phyloP scores from a whole-genome alignment of 2,797 vertebrate species.

The Lindbergichthys nudifrons region DNA sequence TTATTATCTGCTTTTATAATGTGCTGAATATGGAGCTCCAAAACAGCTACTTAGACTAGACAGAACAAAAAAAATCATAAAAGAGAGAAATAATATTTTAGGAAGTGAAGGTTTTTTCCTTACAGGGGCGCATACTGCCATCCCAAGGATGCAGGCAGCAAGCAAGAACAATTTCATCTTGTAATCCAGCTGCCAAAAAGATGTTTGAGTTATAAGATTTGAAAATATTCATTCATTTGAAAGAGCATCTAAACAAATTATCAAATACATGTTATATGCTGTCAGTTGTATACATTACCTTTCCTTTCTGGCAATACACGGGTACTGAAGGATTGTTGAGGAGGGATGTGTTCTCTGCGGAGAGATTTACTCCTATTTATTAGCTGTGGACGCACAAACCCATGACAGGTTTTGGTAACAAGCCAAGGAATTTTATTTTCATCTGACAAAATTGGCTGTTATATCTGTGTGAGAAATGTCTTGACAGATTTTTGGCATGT shows the following conservation, averaged over 20 bases:
- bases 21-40: not conserved
- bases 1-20: not conserved
- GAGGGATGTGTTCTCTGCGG: conserved; percentile 44
- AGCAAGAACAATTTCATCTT: conserved; percentile 76
- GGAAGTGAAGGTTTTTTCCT: conserved; percentile 22
- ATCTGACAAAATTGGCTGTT: conserved; percentile 58
- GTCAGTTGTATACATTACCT: conserved; percentile 59
- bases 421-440: conserved; percentile 61
- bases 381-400: conserved; percentile 46
- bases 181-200: conserved; percentile 54
- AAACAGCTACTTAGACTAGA: not conserved
- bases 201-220: conserved; percentile 3
- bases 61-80: not conserved
- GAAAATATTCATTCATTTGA: not conserved
- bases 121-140: conserved; percentile 74
- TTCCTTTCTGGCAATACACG: conserved; percentile 31
- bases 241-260: conserved; percentile 1
- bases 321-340: conserved; percentile 36
- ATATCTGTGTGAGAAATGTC: conserved; percentile 37
- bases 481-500: conserved; percentile 52
- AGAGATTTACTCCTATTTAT: conserved; percentile 75
- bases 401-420: conserved; percentile 65
- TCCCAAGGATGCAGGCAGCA: conserved; percentile 67
- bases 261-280: not conserved
- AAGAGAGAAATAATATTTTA: not conserved